Evolutionary conservation across 2,888 invertebrate genomes (phyloP).

Genomic region (Meliscaeva auricollis): DNA sequence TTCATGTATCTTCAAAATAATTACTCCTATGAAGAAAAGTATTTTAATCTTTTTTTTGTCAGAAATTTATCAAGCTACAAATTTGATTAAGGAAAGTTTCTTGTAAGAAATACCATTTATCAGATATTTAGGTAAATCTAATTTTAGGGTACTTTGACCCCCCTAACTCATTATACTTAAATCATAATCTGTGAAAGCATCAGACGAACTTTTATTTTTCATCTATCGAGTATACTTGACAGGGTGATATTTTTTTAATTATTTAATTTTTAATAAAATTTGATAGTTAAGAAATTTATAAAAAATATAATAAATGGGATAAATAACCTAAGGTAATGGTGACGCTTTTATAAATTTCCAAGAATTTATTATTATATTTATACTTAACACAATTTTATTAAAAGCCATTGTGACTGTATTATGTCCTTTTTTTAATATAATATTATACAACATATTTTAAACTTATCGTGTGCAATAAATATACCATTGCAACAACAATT

Average conservation of each 20-base stretch:
- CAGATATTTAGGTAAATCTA: conserved; percentile 39
- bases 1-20: neutral
- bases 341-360: neutral
- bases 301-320: conserved; percentile 7
- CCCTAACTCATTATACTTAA: too few species aligned
- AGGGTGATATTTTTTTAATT: neutral
- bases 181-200: too few species aligned
- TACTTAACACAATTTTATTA: neutral
- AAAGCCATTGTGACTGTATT: conserved; percentile 72
- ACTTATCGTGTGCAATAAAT: conserved; percentile 58
- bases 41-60: too few species aligned
- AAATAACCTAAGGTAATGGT: conserved; percentile 4
- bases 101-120: too few species aligned
- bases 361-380: neutral
- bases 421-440: conserved; percentile 42
- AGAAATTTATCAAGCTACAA: too few species aligned
- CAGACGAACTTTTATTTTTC: too few species aligned
- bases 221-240: too few species aligned
- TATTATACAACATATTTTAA: neutral
- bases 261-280: neutral
- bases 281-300: neutral
- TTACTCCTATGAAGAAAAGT: neutral
- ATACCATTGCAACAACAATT: conserved; percentile 65
- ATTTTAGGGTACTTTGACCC: conserved; percentile 30
- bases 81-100: too few species aligned